Percentiles rank a stretch among this genome's conserved stretches.
These are phyloP conservation scores for Pampusana beccarii DNA, from an alignment of 2,113 vertebrate genomes.

Conservation along the genomic window DNA sequence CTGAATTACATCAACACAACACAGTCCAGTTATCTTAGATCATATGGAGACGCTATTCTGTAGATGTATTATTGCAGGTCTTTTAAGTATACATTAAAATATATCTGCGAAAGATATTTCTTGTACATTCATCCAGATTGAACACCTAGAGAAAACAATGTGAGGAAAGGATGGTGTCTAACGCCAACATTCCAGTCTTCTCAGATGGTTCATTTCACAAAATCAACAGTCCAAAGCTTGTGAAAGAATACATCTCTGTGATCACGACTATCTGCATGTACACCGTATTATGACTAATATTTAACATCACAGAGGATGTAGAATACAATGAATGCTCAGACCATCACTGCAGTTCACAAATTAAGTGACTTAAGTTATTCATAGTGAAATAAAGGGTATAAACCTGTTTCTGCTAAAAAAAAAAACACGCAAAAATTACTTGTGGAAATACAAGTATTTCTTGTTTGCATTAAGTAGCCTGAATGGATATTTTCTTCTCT, in stretches of 20 bases:
- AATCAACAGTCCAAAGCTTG: background rate
- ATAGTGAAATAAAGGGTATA: background rate
- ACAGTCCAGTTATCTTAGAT: background rate
- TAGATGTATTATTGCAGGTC: background rate
- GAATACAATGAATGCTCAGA: background rate
- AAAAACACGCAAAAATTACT: background rate
- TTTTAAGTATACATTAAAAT: background rate
- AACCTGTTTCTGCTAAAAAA: background rate
- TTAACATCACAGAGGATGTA: background rate
- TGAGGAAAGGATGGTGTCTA: background rate
- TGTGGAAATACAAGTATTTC: background rate
- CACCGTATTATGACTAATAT: background rate
- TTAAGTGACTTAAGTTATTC: background rate
- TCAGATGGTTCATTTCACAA: background rate
- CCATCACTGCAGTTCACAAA: background rate
- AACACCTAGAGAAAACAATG: background rate
- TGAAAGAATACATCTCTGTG: background rate
- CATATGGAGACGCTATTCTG: background rate
- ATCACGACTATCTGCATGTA: background rate
- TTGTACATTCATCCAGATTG: background rate
- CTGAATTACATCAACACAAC: background rate
- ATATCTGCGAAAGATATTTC: background rate
- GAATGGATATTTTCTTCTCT: background rate
- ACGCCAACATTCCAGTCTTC: accelerated
- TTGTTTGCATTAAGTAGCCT: background rate